phyloP scores from a whole-genome alignment of 2,888 invertebrate genomes.

The Leucoma salicis region DNA sequence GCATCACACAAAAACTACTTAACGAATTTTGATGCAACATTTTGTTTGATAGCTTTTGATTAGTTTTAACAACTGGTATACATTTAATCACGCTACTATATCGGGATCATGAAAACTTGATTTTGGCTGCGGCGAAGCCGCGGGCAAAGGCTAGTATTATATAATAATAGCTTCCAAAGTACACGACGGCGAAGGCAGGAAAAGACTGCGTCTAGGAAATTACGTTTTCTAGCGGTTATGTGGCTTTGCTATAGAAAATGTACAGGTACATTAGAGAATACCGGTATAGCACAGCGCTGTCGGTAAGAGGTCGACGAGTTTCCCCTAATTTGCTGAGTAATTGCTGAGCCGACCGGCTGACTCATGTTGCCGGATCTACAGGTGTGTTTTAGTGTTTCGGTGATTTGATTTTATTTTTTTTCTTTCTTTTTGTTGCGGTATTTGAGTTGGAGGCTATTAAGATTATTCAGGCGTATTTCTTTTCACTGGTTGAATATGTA shows the following conservation, averaged over 20 bases:
- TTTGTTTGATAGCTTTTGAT: too few relatives aligned
- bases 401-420: not conserved
- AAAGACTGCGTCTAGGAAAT: conserved; percentile 59
- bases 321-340: conserved; percentile 65
- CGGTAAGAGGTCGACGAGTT: conserved; percentile 38
- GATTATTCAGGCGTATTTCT: not conserved
- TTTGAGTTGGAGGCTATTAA: not conserved
- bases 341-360: conserved; percentile 43
- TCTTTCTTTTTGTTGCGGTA: not conserved
- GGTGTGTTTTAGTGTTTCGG: conserved; percentile 21
- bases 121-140: too few relatives aligned
- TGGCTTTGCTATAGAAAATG: conserved; percentile 5
- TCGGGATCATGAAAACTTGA: too few relatives aligned
- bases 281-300: conserved; percentile 23
- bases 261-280: conserved; percentile 4
- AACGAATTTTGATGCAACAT: too few relatives aligned
- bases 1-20: too few relatives aligned
- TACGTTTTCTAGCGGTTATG: conserved; percentile 41
- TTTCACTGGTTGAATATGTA: not conserved
- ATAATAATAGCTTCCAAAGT: conserved; percentile 45
- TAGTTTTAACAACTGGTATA: too few relatives aligned
- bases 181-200: conserved; percentile 47
- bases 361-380: conserved; percentile 23
- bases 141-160: too few relatives aligned
- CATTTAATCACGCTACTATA: too few relatives aligned